A percentile compares a stretch with the other conserved stretches of the same genome.
Conservation (phyloP, 2,113 vertebrate species). For the Bubo blakistoni region DNA sequence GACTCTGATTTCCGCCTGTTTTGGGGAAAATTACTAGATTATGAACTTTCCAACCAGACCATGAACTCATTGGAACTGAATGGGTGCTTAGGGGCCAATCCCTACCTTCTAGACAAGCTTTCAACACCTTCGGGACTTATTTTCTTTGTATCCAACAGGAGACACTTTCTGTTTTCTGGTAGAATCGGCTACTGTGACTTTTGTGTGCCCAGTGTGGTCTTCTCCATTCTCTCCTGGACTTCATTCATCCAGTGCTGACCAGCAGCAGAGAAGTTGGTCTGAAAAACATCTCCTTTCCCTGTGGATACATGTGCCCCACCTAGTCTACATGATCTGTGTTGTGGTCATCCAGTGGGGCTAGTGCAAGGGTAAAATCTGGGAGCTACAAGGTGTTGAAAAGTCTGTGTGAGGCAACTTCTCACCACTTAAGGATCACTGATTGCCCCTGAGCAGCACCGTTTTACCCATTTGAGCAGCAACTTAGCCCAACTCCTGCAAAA, state of each 20-base stretch:
- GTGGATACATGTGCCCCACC: rapidly evolving
- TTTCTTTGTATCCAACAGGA: neutral
- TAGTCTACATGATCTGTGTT: neutral
- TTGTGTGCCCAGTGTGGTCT: neutral
- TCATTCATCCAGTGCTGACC: neutral
- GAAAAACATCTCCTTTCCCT: neutral
- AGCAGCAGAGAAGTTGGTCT: neutral
- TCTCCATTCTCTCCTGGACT: neutral
- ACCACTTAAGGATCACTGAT: neutral
- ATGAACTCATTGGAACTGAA: neutral
- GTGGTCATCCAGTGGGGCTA: neutral
- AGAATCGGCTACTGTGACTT: neutral
- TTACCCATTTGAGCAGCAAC: neutral
- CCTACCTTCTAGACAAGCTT: neutral
- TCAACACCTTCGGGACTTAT: neutral
- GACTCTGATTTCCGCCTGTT: neutral
- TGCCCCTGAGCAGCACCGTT: neutral
- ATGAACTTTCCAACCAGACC: neutral
- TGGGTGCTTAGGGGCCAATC: neutral
- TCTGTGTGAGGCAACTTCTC: neutral
- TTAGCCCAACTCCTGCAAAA: neutral
- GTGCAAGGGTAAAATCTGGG: neutral
- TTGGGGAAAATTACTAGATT: neutral
- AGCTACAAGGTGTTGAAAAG: neutral
- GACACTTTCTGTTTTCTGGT: neutral